phyloP scores from a whole-genome alignment of 2,113 vertebrate species.

The Aix galericulata region DNA sequence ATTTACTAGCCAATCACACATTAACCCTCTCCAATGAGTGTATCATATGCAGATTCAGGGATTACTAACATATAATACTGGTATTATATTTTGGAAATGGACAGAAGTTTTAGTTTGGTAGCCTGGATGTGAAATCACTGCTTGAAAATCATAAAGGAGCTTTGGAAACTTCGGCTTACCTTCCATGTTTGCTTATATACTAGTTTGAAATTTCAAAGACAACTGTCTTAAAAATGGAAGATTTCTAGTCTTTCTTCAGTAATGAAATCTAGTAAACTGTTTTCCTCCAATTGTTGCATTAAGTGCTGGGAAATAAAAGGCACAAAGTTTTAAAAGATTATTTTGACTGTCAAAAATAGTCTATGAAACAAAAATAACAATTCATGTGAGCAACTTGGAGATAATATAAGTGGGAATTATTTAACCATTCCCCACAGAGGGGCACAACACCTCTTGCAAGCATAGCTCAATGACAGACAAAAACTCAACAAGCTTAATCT shows the following conservation, averaged over 20 bases:
- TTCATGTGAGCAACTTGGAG: neutral
- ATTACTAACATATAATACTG: neutral
- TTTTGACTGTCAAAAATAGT: neutral
- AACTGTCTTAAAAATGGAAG: neutral
- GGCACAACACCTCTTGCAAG: neutral
- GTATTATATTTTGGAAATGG: neutral
- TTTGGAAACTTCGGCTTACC: neutral
- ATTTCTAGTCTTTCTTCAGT: neutral
- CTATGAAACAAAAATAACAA: neutral
- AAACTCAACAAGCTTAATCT: neutral
- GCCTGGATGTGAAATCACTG: neutral
- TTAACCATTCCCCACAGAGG: neutral
- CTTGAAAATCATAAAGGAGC: neutral
- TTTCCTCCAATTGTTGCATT: neutral
- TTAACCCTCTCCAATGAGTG: neutral
- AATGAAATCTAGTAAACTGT: neutral
- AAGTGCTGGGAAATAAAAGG: neutral
- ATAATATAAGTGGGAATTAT: neutral
- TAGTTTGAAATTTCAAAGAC: neutral
- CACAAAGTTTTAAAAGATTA: neutral
- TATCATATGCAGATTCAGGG: neutral
- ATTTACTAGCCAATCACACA: neutral
- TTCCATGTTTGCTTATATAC: neutral
- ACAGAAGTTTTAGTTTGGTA: neutral
- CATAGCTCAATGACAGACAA: accelerated